Evolutionary conservation across 2,113 vertebrate species (phyloP).

Genomic region (Abramis brama): DNA sequence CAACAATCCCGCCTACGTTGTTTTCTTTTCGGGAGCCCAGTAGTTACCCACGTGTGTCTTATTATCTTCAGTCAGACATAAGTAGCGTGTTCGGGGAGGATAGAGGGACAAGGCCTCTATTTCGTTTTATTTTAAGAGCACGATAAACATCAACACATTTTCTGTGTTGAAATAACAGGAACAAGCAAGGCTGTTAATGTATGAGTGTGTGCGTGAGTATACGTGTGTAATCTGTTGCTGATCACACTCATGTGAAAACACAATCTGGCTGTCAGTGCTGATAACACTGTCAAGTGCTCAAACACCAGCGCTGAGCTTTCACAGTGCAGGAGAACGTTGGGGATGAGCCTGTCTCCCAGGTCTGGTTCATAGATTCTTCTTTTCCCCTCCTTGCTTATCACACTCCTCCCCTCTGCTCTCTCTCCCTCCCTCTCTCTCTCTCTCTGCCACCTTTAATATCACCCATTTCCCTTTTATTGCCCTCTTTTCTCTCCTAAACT

Average conservation of each 20-base stretch:
- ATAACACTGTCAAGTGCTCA: slow-evolving; percentile 78
- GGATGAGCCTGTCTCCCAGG: slow-evolving; percentile 4
- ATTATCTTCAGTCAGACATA: slow-evolving; percentile 52
- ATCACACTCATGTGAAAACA: slow-evolving; percentile 76
- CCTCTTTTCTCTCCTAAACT: neutral
- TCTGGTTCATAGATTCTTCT: slow-evolving; percentile 31
- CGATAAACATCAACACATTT: slow-evolving; percentile 57
- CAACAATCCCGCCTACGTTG: slow-evolving; percentile 73
- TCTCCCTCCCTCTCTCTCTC: slow-evolving; percentile 21
- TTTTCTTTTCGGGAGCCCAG: slow-evolving; percentile 68
- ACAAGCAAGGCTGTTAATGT: slow-evolving; percentile 44
- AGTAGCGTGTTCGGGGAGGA: slow-evolving; percentile 39
- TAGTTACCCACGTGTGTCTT: slow-evolving; percentile 68
- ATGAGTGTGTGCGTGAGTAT: slow-evolving; percentile 46
- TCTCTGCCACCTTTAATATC: slow-evolving; percentile 34
- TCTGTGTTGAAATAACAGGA: slow-evolving; percentile 39
- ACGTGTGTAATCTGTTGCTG: slow-evolving; percentile 71
- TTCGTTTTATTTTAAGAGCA: slow-evolving; percentile 47
- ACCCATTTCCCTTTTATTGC: neutral
- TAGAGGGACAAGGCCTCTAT: slow-evolving; percentile 47
- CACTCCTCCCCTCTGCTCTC: slow-evolving; percentile 48
- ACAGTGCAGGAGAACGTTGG: slow-evolving; percentile 52
- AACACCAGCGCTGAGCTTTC: slow-evolving; percentile 70
- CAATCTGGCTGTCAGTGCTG: slow-evolving; percentile 77
- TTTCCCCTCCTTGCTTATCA: slow-evolving; percentile 56